Percentiles rank a stretch among this genome's conserved stretches.
These are phyloP conservation scores for Meta bourneti DNA, from an alignment of 2,888 invertebrate species.

Conservation along the genomic window DNA sequence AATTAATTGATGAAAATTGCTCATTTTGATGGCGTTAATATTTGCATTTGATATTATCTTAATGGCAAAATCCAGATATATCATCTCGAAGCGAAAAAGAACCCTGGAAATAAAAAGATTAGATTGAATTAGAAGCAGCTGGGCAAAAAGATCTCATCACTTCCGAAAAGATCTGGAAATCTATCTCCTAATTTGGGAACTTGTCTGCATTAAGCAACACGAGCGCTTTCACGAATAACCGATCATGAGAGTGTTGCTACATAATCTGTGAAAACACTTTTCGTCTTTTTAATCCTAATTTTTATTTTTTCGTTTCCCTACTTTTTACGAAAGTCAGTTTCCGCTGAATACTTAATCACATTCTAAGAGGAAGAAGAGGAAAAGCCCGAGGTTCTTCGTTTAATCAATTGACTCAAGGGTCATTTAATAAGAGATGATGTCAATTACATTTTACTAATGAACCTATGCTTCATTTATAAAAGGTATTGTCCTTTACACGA, in stretches of 20 bases:
- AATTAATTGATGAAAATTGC: too few species aligned
- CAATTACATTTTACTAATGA: neutral
- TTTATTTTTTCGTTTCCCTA: neutral
- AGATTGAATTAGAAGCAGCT: neutral
- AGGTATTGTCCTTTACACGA: neutral
- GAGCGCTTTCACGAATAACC: neutral
- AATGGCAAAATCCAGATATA: too few species aligned
- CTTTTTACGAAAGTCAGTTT: neutral
- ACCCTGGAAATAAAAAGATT: neutral
- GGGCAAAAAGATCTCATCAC: neutral
- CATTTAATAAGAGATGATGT: neutral
- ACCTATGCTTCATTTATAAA: neutral
- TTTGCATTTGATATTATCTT: too few species aligned
- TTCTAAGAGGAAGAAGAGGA: neutral
- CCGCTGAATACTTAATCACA: neutral
- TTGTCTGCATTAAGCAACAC: neutral
- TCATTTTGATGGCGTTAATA: too few species aligned
- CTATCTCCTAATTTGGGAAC: neutral
- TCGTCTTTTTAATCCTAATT: neutral
- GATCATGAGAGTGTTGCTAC: neutral
- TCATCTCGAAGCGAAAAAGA: too few species aligned
- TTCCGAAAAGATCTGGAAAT: neutral
- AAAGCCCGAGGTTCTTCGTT: neutral
- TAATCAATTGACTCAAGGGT: neutral
- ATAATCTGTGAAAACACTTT: neutral